A percentile compares a stretch with the other conserved stretches of the same genome.
Evolutionary conservation across 2,888 invertebrate genomes (phyloP).

Genomic region (Pseudoips prasinana): DNA sequence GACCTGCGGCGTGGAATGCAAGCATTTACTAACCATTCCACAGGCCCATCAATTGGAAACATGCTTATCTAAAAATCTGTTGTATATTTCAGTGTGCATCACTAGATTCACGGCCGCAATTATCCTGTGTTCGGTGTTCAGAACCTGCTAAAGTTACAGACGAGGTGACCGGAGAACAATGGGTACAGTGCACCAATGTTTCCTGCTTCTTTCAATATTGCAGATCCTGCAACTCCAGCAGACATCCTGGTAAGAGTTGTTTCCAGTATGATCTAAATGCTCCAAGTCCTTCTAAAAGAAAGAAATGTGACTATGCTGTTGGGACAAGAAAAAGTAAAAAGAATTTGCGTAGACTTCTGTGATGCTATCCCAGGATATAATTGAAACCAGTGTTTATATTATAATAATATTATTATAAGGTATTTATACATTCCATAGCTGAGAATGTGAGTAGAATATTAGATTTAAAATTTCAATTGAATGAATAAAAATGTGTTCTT

Average conservation of each 20-base stretch:
- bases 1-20: too few species aligned
- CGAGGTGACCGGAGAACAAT: constrained; percentile 70
- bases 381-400: constrained; percentile 46
- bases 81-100: constrained; percentile 60
- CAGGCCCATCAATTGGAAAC: too few species aligned
- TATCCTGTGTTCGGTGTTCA: constrained; percentile 64
- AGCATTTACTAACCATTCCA: too few species aligned
- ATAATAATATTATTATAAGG: constrained; percentile 28
- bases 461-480: too few species aligned
- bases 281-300: constrained; percentile 76
- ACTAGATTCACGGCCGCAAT: constrained; percentile 57
- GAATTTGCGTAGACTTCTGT: constrained; percentile 67
- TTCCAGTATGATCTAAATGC: constrained; percentile 67
- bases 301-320: constrained; percentile 56
- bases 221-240: constrained; percentile 66
- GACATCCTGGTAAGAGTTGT: constrained; percentile 68
- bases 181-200: constrained; percentile 76
- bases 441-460: constrained; percentile 29
- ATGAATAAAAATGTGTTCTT: too few species aligned
- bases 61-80: too few species aligned
- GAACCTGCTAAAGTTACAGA: constrained; percentile 72
- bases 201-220: constrained; percentile 79
- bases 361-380: constrained; percentile 32
- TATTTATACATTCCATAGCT: constrained; percentile 55
- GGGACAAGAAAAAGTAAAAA: constrained; percentile 70